A percentile compares a stretch with the other conserved stretches of the same genome.
Evolutionary conservation across 2,113 vertebrate species (phyloP).

Genomic region (Procavia capensis): DNA sequence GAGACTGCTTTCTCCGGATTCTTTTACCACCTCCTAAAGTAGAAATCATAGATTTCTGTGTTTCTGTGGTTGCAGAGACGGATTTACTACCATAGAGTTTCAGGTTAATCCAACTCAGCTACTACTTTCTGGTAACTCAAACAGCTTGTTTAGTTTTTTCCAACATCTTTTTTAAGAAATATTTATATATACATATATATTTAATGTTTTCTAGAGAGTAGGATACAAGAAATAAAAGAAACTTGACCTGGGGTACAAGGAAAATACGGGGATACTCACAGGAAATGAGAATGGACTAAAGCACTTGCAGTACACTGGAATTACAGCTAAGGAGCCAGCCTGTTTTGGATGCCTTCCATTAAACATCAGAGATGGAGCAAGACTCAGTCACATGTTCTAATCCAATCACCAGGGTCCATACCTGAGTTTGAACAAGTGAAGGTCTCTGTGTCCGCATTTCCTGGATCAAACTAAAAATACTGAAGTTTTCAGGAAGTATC

Average conservation of each 20-base stretch:
- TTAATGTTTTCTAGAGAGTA: slow-evolving; percentile 12
- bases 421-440: slow-evolving; percentile 98
- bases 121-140: slow-evolving; percentile 36
- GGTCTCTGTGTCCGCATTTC: slow-evolving; percentile 97
- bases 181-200: not conserved
- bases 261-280: not conserved
- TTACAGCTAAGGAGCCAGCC: not conserved
- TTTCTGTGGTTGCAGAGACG: slow-evolving; percentile 45
- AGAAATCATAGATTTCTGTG: not conserved
- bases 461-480: slow-evolving; percentile 91
- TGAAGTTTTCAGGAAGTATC: slow-evolving; percentile 94
- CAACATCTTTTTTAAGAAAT: slow-evolving; percentile 11
- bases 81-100: slow-evolving; percentile 31
- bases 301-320: not conserved
- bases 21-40: slow-evolving; percentile 2
- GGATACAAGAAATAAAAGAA: slow-evolving; percentile 38
- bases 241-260: not conserved
- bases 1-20: not conserved
- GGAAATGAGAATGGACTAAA: not conserved
- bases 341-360: not conserved
- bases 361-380: not conserved
- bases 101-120: not conserved
- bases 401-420: slow-evolving; percentile 57
- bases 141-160: slow-evolving; percentile 12
- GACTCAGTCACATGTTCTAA: not conserved